Evolutionary conservation across 2,888 invertebrate genomes (phyloP).

Genomic region (Crioceris asparagi): DNA sequence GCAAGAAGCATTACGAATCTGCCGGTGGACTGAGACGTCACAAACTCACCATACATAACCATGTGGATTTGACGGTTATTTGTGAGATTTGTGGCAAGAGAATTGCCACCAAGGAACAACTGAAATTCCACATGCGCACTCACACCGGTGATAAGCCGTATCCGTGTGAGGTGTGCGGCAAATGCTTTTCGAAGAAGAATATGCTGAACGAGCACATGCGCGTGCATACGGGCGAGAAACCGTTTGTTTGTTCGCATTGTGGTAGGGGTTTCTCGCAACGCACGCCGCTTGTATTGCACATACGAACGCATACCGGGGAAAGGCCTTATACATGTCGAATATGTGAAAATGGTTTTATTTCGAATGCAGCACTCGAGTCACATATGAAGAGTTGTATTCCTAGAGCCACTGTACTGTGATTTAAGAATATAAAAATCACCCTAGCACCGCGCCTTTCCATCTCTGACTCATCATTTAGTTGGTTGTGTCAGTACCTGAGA

Average conservation of each 20-base stretch:
- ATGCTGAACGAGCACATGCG: slow-evolving; percentile 23
- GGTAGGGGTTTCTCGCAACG: slow-evolving; percentile 26
- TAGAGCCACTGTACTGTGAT: slow-evolving; percentile 15
- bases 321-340: slow-evolving; percentile 17
- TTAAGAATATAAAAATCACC: too few species aligned
- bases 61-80: slow-evolving; percentile 38
- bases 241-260: slow-evolving; percentile 24
- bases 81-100: slow-evolving; percentile 25
- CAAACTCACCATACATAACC: slow-evolving; percentile 26
- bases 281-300: slow-evolving; percentile 23
- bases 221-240: slow-evolving; percentile 26
- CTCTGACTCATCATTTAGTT: too few species aligned
- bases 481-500: too few species aligned
- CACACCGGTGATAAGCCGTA: slow-evolving; percentile 28
- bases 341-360: slow-evolving; percentile 29
- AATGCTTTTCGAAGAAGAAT: slow-evolving; percentile 20
- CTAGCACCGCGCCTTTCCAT: too few species aligned
- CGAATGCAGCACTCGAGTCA: slow-evolving; percentile 31
- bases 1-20: slow-evolving; percentile 35
- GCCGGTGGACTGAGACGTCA: slow-evolving; percentile 34
- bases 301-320: slow-evolving; percentile 22
- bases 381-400: slow-evolving; percentile 31
- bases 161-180: slow-evolving; percentile 21
- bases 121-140: slow-evolving; percentile 24
- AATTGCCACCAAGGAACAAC: slow-evolving; percentile 21